These are phyloP conservation scores for Acanthosoma haemorrhoidale DNA, from an alignment of 2,888 invertebrate genomes.

Conservation along the genomic window DNA sequence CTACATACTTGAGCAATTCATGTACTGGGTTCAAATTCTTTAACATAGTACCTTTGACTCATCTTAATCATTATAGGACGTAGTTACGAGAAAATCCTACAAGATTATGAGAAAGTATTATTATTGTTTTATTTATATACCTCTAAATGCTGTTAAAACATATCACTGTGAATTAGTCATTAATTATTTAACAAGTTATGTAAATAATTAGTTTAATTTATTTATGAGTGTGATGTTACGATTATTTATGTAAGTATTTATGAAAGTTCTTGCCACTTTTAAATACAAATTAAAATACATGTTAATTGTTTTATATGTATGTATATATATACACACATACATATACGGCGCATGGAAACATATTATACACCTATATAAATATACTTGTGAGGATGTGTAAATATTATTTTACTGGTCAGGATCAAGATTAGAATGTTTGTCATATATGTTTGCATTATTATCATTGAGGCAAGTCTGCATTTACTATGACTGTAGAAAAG, in stretches of 20 bases:
- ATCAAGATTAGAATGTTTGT: not conserved
- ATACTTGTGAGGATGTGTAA: not conserved
- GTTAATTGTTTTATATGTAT: not conserved
- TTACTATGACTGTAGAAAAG: not conserved
- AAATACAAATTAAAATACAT: not conserved
- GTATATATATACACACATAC: not conserved
- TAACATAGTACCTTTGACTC: slow-evolving; percentile 2
- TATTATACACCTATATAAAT: not conserved
- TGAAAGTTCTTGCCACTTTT: slow-evolving; percentile 18
- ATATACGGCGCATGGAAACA: not conserved
- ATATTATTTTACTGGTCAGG: not conserved
- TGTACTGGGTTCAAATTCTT: too few relatives aligned
- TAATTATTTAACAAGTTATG: slow-evolving; percentile 32
- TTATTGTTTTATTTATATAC: slow-evolving; percentile 30
- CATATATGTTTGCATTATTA: not conserved
- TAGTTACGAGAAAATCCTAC: slow-evolving; percentile 19
- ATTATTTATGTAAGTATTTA: slow-evolving; percentile 22
- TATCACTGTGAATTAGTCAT: slow-evolving; percentile 36
- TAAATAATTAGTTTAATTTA: slow-evolving; percentile 31
- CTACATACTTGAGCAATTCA: too few relatives aligned
- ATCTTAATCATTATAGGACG: not conserved
- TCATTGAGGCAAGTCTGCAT: not conserved
- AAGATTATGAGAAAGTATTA: slow-evolving; percentile 26
- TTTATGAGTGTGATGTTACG: slow-evolving; percentile 24
- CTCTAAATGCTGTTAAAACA: slow-evolving; percentile 33